Evolutionary conservation across 2,888 invertebrate species (phyloP).

Genomic region (Calephelis perditalis): DNA sequence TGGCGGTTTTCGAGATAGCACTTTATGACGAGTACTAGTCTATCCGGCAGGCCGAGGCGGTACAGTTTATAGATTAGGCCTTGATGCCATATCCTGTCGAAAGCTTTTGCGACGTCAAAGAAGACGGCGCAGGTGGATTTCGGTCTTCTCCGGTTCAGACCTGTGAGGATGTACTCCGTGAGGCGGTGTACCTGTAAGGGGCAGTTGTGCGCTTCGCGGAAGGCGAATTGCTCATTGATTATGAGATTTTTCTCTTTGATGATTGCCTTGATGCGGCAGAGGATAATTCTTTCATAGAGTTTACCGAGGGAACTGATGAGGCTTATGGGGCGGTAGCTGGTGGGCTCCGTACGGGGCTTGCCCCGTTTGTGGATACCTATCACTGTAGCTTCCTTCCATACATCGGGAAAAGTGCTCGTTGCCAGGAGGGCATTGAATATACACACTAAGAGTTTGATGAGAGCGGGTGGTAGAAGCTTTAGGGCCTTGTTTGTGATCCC

Average conservation of each 20-base stretch:
- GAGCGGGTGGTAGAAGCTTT: background rate
- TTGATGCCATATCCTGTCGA: constrained; percentile 22
- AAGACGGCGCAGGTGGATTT: constrained; percentile 17
- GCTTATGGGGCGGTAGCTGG: constrained; percentile 19
- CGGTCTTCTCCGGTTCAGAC: background rate
- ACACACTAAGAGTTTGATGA: background rate
- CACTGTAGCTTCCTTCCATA: constrained; percentile 17
- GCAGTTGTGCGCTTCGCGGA: constrained; percentile 20
- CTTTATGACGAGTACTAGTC: constrained; percentile 17
- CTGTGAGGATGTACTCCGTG: constrained; percentile 22
- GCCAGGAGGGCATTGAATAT: constrained; percentile 5
- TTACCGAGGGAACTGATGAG: constrained; percentile 15
- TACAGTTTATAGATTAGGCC: constrained; percentile 21
- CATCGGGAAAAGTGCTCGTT: constrained; percentile 13
- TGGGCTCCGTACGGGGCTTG: constrained; percentile 8
- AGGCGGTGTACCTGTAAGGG: constrained; percentile 24
- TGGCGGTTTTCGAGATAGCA: constrained; percentile 14
- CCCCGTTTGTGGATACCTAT: constrained; percentile 19
- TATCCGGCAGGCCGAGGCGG: constrained; percentile 13
- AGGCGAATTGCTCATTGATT: constrained; percentile 25
- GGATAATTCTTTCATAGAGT: constrained; percentile 10
- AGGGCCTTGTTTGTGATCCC: background rate
- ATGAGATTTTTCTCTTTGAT: constrained; percentile 13
- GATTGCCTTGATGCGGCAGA: background rate
- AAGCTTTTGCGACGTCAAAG: constrained; percentile 22